These are phyloP conservation scores for Entomobrya multifasciata DNA, from an alignment of 2,888 invertebrate genomes.

Conservation along the genomic window DNA sequence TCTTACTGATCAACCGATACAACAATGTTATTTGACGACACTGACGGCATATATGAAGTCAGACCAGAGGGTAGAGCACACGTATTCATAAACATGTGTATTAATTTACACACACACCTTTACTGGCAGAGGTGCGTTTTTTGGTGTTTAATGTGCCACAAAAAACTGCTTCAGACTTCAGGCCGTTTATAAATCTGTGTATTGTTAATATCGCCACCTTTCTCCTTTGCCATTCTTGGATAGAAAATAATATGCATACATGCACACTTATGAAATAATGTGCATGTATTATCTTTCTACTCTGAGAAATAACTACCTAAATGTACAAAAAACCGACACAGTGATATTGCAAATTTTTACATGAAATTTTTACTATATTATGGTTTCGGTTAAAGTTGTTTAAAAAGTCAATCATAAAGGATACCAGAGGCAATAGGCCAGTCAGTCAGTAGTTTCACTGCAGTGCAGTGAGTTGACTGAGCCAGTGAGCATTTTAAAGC, in stretches of 20 bases:
- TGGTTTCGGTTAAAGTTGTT: conserved; percentile 2
- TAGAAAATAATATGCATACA: background rate
- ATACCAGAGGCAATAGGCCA: conserved; percentile 79
- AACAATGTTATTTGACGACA: conserved; percentile 13
- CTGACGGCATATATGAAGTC: conserved; percentile 8
- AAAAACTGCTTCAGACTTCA: background rate
- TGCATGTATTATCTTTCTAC: background rate
- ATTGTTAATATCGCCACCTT: conserved; percentile 15
- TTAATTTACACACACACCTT: conserved; percentile 45
- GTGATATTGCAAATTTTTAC: background rate
- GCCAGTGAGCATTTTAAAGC: too few relatives aligned
- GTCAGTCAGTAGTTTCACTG: conserved; percentile 61
- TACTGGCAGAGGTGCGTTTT: conserved; percentile 24
- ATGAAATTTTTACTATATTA: background rate
- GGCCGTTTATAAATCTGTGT: background rate
- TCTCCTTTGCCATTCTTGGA: background rate
- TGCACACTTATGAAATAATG: background rate
- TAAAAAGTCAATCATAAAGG: conserved; percentile 54
- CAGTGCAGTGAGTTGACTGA: conserved; percentile 1
- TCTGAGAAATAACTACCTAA: background rate
- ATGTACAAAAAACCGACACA: background rate
- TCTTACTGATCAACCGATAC: conserved; percentile 40
- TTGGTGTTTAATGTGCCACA: background rate
- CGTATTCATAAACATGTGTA: conserved; percentile 24
- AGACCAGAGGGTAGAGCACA: conserved; percentile 31